Evolutionary conservation across 2,888 invertebrate genomes (phyloP), one percentile per base, ranked within the genome.

Genomic region (Drosophila pseudotakahashii): DNA sequence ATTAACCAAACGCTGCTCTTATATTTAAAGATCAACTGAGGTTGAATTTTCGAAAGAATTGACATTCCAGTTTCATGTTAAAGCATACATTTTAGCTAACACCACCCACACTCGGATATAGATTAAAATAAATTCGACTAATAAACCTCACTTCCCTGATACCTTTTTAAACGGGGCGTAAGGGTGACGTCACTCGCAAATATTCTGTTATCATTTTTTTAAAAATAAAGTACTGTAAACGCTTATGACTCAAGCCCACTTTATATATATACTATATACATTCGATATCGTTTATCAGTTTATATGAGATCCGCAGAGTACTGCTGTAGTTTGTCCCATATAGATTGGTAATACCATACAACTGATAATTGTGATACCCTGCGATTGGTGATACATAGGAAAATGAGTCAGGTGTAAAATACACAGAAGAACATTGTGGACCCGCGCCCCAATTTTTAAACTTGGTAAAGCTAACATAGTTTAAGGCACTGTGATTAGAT

Each of bases 401-500:
- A 39, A 45, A 19, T 82, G 76, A 80, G 68, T 78, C 80, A 82
- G 71, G 36, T 66, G 62, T 62, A 57, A 71, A 63, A 47, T 23
- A 52, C 50, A 53, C 51, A 48, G 34, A 60, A 32, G 30, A 64
- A 48, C 41, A 13, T 41, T 10, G 16, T 19, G 10, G 34, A 26
- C 34, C 67, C 16, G 58, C 52, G 68, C 59, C 59, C 68, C 30
- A 67, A 47, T 45, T 48, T 54, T 47, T 54, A 23, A 47, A 50
- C 37, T 64, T 42, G 42, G 19, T 42, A 44, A 45, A 63, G 37
- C 64, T 16, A 61, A 45, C 34, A 53, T 74, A 57, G 62, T 73
- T 81, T 77, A 73, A 54, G 60, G 58, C 66, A 45, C 44, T 48
- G 44, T 54, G 86, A 81, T 81, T 78, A 81, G 81, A 81, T 85